These are phyloP conservation scores for Andrena flavipes DNA, from an alignment of 2,888 invertebrate genomes.

Conservation along the genomic window DNA sequence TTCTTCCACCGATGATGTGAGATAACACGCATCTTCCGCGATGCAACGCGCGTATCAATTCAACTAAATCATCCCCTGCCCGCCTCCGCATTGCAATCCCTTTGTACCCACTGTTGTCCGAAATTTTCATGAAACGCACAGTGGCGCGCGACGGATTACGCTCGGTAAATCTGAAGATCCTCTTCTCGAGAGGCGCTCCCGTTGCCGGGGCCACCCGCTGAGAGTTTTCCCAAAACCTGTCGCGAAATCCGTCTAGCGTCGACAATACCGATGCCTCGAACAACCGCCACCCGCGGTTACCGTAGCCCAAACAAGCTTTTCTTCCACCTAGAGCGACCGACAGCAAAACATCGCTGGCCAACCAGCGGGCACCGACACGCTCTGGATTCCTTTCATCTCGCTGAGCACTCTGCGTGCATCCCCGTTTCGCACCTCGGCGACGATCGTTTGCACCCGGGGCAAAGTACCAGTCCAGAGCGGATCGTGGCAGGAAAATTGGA, in stretches of 20 bases:
- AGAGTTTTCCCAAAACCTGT: conserved; percentile 81
- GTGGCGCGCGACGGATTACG: conserved; percentile 72
- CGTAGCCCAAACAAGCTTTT: conserved; percentile 70
- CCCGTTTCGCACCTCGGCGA: conserved; percentile 62
- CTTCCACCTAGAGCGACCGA: conserved; percentile 33
- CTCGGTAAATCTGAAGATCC: conserved; percentile 72
- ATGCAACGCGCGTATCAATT: conserved; percentile 9
- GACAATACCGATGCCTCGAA: conserved; percentile 55
- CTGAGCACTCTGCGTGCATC: conserved; percentile 1
- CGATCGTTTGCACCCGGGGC: conserved; percentile 6
- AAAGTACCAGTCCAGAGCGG: neutral
- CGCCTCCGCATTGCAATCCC: neutral
- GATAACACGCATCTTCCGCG: neutral
- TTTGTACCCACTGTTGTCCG: neutral
- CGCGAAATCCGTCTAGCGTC: conserved; percentile 64
- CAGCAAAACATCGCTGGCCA: conserved; percentile 29
- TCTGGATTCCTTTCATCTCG: conserved; percentile 54
- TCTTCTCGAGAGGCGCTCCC: conserved; percentile 48
- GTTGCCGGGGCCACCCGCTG: conserved; percentile 76
- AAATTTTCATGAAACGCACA: conserved; percentile 9
- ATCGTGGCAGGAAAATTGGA: conserved; percentile 76
- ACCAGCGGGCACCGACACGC: conserved; percentile 29
- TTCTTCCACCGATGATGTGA: too few species aligned
- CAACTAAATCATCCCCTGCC: neutral
- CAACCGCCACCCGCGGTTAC: conserved; percentile 68